Conservation (phyloP, 2,113 vertebrate species). For the Leptocoma aspasia region DNA sequence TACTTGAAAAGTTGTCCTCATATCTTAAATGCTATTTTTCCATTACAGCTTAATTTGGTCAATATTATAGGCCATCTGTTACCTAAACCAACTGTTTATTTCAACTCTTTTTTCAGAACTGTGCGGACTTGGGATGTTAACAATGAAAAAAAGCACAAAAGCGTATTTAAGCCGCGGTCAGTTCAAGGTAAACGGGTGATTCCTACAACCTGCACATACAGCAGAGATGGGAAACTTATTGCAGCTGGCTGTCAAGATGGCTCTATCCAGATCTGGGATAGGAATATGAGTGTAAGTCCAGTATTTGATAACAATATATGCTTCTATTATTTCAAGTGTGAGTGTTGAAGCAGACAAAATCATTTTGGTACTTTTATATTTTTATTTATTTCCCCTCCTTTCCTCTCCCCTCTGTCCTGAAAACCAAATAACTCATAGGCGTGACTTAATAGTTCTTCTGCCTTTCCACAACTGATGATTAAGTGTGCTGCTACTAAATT, state of each 20-base stretch:
- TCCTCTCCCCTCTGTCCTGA: background rate
- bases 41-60: background rate
- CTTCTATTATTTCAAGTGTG: background rate
- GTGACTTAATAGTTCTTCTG: background rate
- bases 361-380: background rate
- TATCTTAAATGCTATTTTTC: background rate
- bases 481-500: background rate
- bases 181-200: constrained; percentile 89
- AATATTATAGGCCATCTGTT: background rate
- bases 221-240: constrained; percentile 90
- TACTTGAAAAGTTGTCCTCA: background rate
- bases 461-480: background rate
- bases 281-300: constrained; percentile 89
- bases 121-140: constrained; percentile 93
- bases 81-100: background rate
- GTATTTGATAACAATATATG: background rate
- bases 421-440: background rate
- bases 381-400: rapidly evolving
- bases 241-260: constrained; percentile 95
- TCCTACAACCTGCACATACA: constrained; percentile 91
- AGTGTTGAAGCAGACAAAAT: background rate
- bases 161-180: constrained; percentile 89
- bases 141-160: constrained; percentile 91
- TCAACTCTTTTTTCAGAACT: constrained; percentile 75
- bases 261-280: constrained; percentile 97